Evolutionary conservation across 2,113 vertebrate species (phyloP).

Genomic region (Bagarius yarrelli): DNA sequence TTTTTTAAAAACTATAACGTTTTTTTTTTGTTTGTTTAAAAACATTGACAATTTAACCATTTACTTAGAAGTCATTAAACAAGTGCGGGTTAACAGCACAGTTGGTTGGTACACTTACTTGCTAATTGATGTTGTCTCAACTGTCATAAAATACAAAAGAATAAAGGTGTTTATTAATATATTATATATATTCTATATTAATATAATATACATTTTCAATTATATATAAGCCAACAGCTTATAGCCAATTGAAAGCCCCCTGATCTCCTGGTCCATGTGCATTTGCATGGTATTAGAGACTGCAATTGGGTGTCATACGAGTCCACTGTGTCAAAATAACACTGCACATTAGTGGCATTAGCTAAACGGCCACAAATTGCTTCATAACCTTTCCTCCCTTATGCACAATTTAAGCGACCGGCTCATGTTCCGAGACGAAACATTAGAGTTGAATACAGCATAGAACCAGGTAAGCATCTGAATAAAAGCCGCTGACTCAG

Average conservation of each 20-base stretch:
- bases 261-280: not conserved
- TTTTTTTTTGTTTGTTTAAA: too few relatives aligned
- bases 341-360: not conserved
- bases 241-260: not conserved
- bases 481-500: conserved; percentile 32
- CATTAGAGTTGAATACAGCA: not conserved
- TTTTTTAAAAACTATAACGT: too few relatives aligned
- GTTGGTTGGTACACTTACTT: too few relatives aligned
- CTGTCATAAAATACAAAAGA: not conserved
- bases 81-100: too few relatives aligned
- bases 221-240: not conserved
- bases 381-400: not conserved
- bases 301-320: not conserved
- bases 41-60: too few relatives aligned
- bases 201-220: too few relatives aligned
- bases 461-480: conserved; percentile 11
- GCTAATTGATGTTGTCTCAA: too few relatives aligned
- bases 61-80: too few relatives aligned
- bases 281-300: not conserved
- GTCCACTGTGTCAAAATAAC: not conserved
- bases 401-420: not conserved
- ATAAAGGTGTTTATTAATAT: not conserved
- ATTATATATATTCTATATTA: not conserved
- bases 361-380: not conserved
- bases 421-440: not conserved